Evolutionary conservation across 1,140 invertebrate species (phyloP), one percentile per base, ranked within the genome.

Genomic region (Anagrus nilaparvatae): DNA sequence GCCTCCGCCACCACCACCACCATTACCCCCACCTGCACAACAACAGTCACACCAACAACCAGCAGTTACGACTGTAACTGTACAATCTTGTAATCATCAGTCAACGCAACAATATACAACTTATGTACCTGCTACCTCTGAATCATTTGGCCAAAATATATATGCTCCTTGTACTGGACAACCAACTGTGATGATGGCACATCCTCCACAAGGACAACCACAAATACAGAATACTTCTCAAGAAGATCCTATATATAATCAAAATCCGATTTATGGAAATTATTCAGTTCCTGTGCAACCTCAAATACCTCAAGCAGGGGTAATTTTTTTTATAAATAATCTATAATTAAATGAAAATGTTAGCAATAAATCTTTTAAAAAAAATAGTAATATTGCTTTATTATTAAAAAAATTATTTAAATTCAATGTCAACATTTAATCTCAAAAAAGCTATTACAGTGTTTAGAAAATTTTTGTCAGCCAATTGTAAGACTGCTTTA

Each of bases 241-340:
- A 19, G 46, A 47, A 8, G 63, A 67, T 8, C 52, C 62, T 38
- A 43, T 61, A 16, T 65, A 58, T 28, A 65, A 63, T 29, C 65
- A 67, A 16, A 62, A 57, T 50, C 54, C 58, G 17, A 41, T 63
- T 23, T 66, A 65, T 33, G 53, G 56, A 5, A 66, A 64, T 53
- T 67, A 67, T 41, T 49, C 59, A 19, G 48, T 67, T 51, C 59
- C 61, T 43, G 50, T 63, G 37, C 61, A 61, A 52, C 52, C 52
- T 50, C 53, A 59, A 48, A 41, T 54, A 47, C 51, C 51, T 24
- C 54, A 62, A 24, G 46, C 58, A 16, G 50, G 48, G 19, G 61
- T 63, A 42, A 45, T 40, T 55, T 21, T n/a, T n/a, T n/a, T n/a
- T n/a, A n/a, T n/a, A n/a, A n/a, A n/a, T n/a, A n/a, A n/a, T n/a